Base-by-base conservation (phyloP, 2,113 vertebrate species). In the Prunella himalayana region DNA sequence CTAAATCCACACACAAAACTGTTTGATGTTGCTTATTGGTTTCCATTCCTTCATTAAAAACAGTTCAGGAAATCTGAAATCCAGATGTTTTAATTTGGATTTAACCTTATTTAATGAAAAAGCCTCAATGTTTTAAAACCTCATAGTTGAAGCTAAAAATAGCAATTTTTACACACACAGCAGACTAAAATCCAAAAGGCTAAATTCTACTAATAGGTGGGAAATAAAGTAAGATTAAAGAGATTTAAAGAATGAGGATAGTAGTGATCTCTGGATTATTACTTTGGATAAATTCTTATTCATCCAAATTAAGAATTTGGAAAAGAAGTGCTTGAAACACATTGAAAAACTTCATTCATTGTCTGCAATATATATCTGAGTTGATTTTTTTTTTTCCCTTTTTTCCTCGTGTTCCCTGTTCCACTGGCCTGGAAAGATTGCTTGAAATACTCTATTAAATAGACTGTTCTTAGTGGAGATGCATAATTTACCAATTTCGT, bases 81-180 rank as follows among this genome's bases (percentile, higher is more conserved):
- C 64, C 81, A 84, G 77, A 64, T 91, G 61, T 84, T 91, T 88
- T 92, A 49, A 75, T 86, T 86, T 84, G 60, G 27, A 66, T 92
- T 84, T 88, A 53, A 61, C 53, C 19, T 80, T 72, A 61, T 81
- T 69, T 89, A 89, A 87, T 89, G 28, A 71, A 86, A 81, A 92
- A 59, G 4, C 23, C 14, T 47, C 7, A 7, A 3, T 18, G 15
- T 86, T 92, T 73, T 57, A 57, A 66, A 88, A 84, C 47, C 21
- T 83, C 2, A 17, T 7, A 41, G 47, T 64, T 86, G 49, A 69
- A 92, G 49, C 35, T 75, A 76, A 72, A 61, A 91, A 47, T 57
- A 73, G 27, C 24, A 30, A 5, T 35, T 82, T 86, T 20, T 49
- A 56, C 51, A 63, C 50, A 57, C 49, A 41, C 4, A 64, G n/a